Percentiles rank a stretch among this genome's conserved stretches.
Evolutionary conservation across 2,888 invertebrate genomes (phyloP).

Genomic region (Agonopterix alstromeriana): DNA sequence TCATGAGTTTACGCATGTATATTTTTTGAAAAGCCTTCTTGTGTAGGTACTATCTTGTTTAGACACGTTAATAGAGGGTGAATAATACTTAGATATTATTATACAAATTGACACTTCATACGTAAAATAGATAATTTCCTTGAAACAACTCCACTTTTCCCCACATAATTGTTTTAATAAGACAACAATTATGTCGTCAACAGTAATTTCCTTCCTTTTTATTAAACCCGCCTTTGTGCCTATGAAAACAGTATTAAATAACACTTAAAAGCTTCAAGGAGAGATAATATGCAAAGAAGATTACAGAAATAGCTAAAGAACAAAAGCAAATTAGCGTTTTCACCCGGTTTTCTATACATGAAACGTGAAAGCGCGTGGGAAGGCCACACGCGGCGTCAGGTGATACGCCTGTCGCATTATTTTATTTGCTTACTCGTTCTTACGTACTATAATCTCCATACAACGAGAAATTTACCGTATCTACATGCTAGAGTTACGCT

Average conservation of each 20-base stretch:
- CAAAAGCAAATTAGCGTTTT: constrained; percentile 61
- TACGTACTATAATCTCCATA: constrained; percentile 34
- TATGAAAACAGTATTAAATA: neutral
- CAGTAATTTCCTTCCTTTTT: no score
- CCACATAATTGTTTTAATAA: no score
- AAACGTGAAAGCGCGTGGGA: constrained; percentile 52
- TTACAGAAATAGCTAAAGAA: constrained; percentile 52
- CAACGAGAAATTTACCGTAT: constrained; percentile 35
- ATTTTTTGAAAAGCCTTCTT: no score
- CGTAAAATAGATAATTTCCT: no score
- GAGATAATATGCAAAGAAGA: constrained; percentile 38
- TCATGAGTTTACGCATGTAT: no score
- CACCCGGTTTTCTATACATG: constrained; percentile 21
- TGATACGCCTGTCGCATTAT: constrained; percentile 40
- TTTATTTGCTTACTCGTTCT: constrained; percentile 47
- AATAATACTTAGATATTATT: no score
- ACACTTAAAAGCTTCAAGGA: constrained; percentile 31
- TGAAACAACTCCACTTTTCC: no score
- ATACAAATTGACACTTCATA: no score
- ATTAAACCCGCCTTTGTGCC: no score
- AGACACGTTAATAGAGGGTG: no score
- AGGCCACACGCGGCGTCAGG: constrained; percentile 39
- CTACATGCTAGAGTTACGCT: constrained; percentile 30
- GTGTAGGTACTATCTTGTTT: no score
- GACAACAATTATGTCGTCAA: no score